Conservation (phyloP, 2,888 invertebrate species). For the Apeira syringaria region DNA sequence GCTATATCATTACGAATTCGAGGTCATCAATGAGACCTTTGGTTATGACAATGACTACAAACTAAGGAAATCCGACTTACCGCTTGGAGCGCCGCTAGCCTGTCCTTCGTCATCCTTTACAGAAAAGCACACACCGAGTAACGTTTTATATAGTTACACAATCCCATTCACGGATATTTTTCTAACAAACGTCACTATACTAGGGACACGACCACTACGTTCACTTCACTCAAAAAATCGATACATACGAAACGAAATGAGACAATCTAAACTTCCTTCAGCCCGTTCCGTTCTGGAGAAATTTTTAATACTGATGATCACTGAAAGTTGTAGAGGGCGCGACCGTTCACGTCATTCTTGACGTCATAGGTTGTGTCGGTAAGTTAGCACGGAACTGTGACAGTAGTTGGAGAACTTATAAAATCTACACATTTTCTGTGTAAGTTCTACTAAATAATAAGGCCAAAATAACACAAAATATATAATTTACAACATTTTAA, state of each 20-base stretch:
- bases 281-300: slow-evolving; percentile 44
- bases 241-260: slow-evolving; percentile 84
- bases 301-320: too few species aligned
- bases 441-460: too few species aligned
- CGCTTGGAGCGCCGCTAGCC: slow-evolving; percentile 98
- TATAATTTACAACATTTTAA: too few species aligned
- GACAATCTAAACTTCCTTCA: slow-evolving; percentile 86
- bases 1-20: slow-evolving; percentile 65
- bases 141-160: slow-evolving; percentile 87
- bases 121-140: slow-evolving; percentile 87
- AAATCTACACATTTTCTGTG: neutral
- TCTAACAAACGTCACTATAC: slow-evolving; percentile 89
- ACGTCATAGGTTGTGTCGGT: slow-evolving; percentile 62
- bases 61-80: slow-evolving; percentile 83
- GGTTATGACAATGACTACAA: slow-evolving; percentile 61
- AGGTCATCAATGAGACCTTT: slow-evolving; percentile 71
- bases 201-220: slow-evolving; percentile 88
- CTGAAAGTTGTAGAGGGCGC: slow-evolving; percentile 66
- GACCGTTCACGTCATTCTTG: slow-evolving; percentile 42
- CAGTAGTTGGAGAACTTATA: neutral
- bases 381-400: slow-evolving; percentile 46
- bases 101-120: slow-evolving; percentile 96
- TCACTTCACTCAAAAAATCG: slow-evolving; percentile 90
- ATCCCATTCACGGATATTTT: slow-evolving; percentile 91
- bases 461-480: too few species aligned